phyloP scores from a whole-genome alignment of 1,140 invertebrate species.

The Globodera ellingtonae region DNA sequence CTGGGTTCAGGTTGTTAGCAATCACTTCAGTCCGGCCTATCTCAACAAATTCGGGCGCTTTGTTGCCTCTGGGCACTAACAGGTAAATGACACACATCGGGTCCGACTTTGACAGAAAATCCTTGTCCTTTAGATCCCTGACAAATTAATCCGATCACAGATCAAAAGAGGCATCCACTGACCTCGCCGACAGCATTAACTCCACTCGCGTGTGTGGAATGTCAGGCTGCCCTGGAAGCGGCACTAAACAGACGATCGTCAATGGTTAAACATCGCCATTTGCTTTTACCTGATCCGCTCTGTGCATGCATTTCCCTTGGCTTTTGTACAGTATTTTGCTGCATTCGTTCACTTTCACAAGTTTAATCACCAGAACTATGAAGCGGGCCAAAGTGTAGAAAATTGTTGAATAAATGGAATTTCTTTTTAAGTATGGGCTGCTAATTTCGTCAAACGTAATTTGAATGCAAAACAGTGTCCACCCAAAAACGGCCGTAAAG shows the following conservation, averaged over 20 bases:
- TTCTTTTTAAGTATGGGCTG: not conserved
- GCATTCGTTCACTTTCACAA: not conserved
- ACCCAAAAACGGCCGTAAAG: not conserved
- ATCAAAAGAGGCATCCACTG: not conserved
- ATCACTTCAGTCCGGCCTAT: constrained; percentile 70
- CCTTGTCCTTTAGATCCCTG: constrained; percentile 53
- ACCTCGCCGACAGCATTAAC: constrained; percentile 34
- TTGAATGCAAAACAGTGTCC: not conserved
- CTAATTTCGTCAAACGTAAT: not conserved
- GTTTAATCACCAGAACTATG: too few species aligned
- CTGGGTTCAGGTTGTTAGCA: constrained; percentile 70
- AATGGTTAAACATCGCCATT: not conserved
- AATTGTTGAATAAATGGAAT: too few species aligned
- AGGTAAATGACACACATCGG: constrained; percentile 56
- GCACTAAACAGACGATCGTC: constrained; percentile 6
- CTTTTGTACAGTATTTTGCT: not conserved
- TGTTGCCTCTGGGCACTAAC: constrained; percentile 10
- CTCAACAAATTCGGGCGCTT: constrained; percentile 50
- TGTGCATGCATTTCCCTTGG: not conserved
- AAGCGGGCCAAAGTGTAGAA: too few species aligned
- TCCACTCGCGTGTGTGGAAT: constrained; percentile 21
- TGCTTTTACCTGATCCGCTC: not conserved
- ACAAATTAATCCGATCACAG: constrained; percentile 11
- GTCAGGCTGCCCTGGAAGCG: constrained; percentile 7
- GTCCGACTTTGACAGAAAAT: constrained; percentile 58